Evolutionary conservation across 1,140 invertebrate genomes (phyloP).

Genomic region (Zaprionus kolodkinae): DNA sequence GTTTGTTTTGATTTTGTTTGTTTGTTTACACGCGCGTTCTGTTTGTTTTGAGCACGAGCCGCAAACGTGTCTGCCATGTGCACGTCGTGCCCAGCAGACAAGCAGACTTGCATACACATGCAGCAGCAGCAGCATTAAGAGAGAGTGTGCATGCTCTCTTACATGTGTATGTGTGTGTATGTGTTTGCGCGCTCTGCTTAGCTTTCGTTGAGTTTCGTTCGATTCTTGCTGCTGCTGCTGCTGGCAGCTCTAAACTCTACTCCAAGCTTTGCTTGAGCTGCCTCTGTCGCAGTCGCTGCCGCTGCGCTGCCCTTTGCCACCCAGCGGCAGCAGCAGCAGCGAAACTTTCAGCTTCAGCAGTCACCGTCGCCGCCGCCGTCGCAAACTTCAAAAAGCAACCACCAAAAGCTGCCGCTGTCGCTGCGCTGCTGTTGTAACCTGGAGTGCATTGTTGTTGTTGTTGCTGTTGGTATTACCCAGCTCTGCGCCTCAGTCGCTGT

Average conservation of each 20-base stretch:
- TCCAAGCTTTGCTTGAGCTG: conserved; percentile 46
- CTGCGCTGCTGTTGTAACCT: conserved; percentile 31
- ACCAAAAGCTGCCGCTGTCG: conserved; percentile 62
- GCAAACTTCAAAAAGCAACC: conserved; percentile 72
- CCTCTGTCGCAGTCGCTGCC: neutral
- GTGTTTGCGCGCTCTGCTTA: conserved; percentile 23
- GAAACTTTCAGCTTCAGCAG: conserved; percentile 51
- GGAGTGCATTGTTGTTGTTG: conserved; percentile 28
- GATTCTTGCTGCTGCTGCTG: conserved; percentile 11
- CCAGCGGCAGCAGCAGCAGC: neutral
- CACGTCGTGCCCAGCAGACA: neutral
- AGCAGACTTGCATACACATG: conserved; percentile 4
- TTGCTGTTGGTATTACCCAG: neutral
- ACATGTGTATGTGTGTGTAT: neutral
- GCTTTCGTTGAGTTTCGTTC: conserved; percentile 34
- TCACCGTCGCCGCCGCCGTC: neutral
- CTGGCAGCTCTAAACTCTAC: conserved; percentile 33
- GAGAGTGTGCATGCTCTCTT: neutral
- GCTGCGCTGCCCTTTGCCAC: conserved; percentile 52
- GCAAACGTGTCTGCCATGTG: conserved; percentile 34
- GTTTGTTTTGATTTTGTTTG: conserved; percentile 38
- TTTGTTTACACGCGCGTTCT: conserved; percentile 46
- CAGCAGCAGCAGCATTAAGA: neutral
- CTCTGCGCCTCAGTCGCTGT: conserved; percentile 2
- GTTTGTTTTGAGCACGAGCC: conserved; percentile 61